These are phyloP conservation scores for Diplazon laetatorius DNA, from an alignment of 2,888 invertebrate species.

Conservation along the genomic window DNA sequence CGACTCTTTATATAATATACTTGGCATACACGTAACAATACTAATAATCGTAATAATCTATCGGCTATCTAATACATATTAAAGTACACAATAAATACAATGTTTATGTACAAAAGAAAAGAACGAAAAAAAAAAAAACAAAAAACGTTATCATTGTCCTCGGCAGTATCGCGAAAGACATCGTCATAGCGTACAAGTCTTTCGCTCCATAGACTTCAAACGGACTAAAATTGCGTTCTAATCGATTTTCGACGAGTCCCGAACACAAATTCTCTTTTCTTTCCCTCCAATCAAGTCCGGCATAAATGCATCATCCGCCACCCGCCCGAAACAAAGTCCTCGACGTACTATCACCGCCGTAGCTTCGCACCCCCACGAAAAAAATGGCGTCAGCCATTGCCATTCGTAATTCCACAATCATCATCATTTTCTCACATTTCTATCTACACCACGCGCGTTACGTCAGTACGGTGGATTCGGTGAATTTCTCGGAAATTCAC, in stretches of 20 bases:
- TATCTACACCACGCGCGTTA: constrained; percentile 17
- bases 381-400: not conserved
- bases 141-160: constrained; percentile 24
- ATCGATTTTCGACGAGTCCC: constrained; percentile 25
- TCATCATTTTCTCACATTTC: constrained; percentile 38
- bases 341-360: not conserved
- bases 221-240: constrained; percentile 58
- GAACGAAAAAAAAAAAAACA: constrained; percentile 42
- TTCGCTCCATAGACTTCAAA: constrained; percentile 48
- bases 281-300: not conserved
- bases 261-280: constrained; percentile 4
- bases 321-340: not conserved
- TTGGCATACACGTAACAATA: constrained; percentile 67
- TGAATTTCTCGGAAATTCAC: constrained; percentile 78
- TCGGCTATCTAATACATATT: constrained; percentile 54
- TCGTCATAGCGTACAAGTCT: constrained; percentile 58
- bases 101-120: constrained; percentile 56
- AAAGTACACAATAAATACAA: constrained; percentile 64
- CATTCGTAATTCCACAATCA: not conserved
- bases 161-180: constrained; percentile 12
- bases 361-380: not conserved
- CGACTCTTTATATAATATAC: constrained; percentile 62
- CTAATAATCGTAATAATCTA: constrained; percentile 59
- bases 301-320: too few relatives aligned
- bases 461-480: constrained; percentile 81